These are phyloP conservation scores for Mormoops blainvillei DNA, from an alignment of 2,113 vertebrate genomes.

Conservation along the genomic window DNA sequence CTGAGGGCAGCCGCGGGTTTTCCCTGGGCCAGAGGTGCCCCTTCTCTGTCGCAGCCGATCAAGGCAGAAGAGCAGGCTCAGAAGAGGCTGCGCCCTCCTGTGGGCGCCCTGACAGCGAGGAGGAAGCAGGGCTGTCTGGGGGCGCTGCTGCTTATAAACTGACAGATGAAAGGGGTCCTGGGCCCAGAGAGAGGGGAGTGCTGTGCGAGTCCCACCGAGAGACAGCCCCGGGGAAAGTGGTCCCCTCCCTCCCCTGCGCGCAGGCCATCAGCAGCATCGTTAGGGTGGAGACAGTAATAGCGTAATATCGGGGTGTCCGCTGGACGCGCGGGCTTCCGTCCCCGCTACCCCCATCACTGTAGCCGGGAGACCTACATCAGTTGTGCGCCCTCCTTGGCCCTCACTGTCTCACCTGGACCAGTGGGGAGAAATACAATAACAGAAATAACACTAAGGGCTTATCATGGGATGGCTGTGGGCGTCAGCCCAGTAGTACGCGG, in stretches of 20 bases:
- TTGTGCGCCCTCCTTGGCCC: fast-evolving
- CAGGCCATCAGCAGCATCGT: fast-evolving
- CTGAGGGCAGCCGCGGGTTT: fast-evolving
- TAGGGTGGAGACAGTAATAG: not conserved
- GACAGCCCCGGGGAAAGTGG: not conserved
- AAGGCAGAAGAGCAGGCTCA: no score
- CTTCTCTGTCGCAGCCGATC: not conserved
- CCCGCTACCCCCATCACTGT: fast-evolving
- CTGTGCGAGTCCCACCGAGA: fast-evolving
- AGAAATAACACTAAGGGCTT: fast-evolving
- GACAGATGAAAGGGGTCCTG: fast-evolving
- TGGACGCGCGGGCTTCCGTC: no score
- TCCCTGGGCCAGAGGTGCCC: not conserved
- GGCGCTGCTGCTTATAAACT: not conserved
- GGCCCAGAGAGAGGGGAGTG: fast-evolving
- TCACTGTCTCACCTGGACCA: fast-evolving
- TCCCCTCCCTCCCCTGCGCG: fast-evolving
- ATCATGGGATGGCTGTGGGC: fast-evolving
- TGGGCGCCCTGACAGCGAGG: no score
- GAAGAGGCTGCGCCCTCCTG: no score
- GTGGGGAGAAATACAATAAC: fast-evolving
- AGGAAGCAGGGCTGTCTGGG: no score
- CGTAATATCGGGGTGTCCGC: fast-evolving
- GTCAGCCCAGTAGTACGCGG: fast-evolving
- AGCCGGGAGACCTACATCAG: not conserved